Percentiles rank a stretch among this genome's conserved stretches.
These are phyloP conservation scores for Macrotis lagotis DNA, from an alignment of 2,113 vertebrate genomes.

Conservation along the genomic window DNA sequence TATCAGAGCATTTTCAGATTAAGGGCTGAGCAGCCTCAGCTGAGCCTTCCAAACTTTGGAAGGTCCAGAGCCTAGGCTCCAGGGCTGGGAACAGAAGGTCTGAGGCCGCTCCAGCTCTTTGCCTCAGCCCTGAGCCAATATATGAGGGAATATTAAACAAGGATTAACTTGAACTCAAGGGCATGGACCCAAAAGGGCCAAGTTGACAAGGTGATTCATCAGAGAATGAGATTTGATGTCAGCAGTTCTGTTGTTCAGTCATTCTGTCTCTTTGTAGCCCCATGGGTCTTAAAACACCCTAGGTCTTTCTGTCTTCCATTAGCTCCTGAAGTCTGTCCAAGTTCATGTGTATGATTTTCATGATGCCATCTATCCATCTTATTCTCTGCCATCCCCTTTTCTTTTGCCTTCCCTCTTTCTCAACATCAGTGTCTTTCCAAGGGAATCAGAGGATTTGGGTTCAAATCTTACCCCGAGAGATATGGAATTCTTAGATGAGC, in stretches of 20 bases:
- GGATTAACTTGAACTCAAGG: neutral
- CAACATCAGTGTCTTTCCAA: neutral
- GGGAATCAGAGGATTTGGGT: neutral
- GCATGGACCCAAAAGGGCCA: neutral
- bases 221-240: neutral
- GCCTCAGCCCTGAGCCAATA: neutral
- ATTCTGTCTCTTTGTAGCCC: neutral
- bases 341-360: too few species aligned
- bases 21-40: too few species aligned
- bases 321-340: too few species aligned
- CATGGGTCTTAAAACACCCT: rapidly evolving
- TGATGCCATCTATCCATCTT: neutral
- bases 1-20: neutral
- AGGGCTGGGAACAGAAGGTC: neutral
- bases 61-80: neutral
- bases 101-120: neutral
- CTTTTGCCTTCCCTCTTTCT: neutral
- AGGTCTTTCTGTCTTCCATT: neutral
- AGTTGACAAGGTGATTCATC: neutral
- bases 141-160: neutral
- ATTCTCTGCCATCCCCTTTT: neutral
- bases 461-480: neutral
- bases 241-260: too few species aligned
- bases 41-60: too few species aligned
- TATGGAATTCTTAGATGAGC: neutral